Evolutionary conservation across 2,888 invertebrate genomes (phyloP).

Genomic region (Dryadula phaetusa): DNA sequence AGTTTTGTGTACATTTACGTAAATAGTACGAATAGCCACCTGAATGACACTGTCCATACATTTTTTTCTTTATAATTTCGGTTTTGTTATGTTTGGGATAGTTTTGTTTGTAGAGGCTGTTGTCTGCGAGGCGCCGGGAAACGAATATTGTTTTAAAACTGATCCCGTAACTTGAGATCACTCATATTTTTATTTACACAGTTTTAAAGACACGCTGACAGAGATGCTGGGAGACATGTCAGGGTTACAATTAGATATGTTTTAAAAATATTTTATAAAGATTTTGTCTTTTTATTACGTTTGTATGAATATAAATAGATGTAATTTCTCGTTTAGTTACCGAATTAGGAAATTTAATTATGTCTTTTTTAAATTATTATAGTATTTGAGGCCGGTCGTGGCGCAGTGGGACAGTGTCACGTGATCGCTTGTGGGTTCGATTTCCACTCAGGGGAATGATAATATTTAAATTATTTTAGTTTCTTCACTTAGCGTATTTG

Average conservation of each 20-base stretch:
- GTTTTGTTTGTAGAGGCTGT: slow-evolving; percentile 39
- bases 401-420: too few species aligned
- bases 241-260: slow-evolving; percentile 20
- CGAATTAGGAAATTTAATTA: too few species aligned
- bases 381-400: too few species aligned
- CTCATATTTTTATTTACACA: slow-evolving; percentile 71
- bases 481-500: too few species aligned
- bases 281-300: too few species aligned
- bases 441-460: too few species aligned
- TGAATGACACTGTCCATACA: background rate
- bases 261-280: too few species aligned
- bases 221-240: slow-evolving; percentile 29
- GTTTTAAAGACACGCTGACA: slow-evolving; percentile 77
- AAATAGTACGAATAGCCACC: slow-evolving; percentile 3
- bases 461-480: too few species aligned
- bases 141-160: slow-evolving; percentile 56
- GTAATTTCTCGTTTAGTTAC: too few species aligned
- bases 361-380: too few species aligned
- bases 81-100: slow-evolving; percentile 33
- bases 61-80: slow-evolving; percentile 14
- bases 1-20: background rate
- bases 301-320: too few species aligned
- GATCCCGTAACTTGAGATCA: slow-evolving; percentile 61
- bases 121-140: slow-evolving; percentile 48
- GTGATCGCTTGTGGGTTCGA: too few species aligned